Base-by-base conservation (phyloP, 2,888 invertebrate species). In the Scaptomyza cyrtandrae region DNA sequence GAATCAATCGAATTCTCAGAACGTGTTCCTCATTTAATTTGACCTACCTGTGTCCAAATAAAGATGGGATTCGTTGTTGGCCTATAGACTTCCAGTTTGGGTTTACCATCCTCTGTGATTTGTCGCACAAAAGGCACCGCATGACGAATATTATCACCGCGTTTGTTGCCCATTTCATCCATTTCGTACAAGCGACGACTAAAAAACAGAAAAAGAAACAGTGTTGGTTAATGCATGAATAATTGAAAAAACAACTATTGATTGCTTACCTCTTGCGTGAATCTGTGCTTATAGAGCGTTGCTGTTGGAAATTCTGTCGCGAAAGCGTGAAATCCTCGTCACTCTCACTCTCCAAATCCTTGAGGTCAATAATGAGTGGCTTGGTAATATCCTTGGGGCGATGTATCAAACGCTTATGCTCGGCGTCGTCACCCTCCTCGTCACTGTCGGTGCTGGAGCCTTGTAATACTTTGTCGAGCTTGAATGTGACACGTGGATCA, bases 81-180 rank as follows among this genome's bases (percentile, higher is more conserved):
- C 46, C 91, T 86, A 78, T 94, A 94, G 6, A 94, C 93, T 91
- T 93, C 92, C 66, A 92, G 81, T 75, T 94, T 94, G 49, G 93
- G 93, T 92, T 94, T 95, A 71, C 93, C 93, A 79, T 94, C 94
- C 70, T 93, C 93, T 67, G 94, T 94, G 63, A 94, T 91, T 90
- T 94, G 94, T 80, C 94, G 93, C 0, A 94, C 94, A 80, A 93
- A 94, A 33, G 95, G 94, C 74, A 94, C 93, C n/a, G 93, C 93
- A 85, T 93, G 94, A 24, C 94, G 93, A 62, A 94, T 89, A 87
- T 94, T 94, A 82, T 94, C 94, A 57, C 94, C 93, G 77, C 94
- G 94, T 33, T 93, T 94, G 75, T 88, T 89, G 50, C 92, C 91
- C 89, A 94, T 94, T 56, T 94, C 94, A 90, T 94, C 94, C 95